phyloP scores from a whole-genome alignment of 2,113 vertebrate species.

The Eonycteris spelaea region DNA sequence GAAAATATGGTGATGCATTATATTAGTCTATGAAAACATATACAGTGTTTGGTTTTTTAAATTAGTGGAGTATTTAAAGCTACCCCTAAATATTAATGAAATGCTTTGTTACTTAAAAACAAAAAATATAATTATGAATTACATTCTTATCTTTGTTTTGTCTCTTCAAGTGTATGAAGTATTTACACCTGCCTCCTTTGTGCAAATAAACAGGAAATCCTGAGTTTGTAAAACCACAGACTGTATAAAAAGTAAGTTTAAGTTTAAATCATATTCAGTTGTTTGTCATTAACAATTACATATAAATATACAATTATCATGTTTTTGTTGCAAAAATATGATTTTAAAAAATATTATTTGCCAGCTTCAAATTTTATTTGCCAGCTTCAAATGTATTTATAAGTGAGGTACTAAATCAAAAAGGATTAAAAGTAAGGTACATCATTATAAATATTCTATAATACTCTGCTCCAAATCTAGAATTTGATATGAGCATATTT shows the following conservation, averaged over 20 bases:
- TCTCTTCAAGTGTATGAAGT: slow-evolving; percentile 12
- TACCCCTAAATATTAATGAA: background rate
- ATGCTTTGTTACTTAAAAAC: slow-evolving; percentile 9
- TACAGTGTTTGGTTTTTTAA: slow-evolving; percentile 39
- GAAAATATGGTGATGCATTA: background rate
- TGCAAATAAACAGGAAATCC: slow-evolving; percentile 37
- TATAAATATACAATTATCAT: slow-evolving; percentile 19
- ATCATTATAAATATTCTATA: background rate
- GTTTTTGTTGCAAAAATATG: slow-evolving; percentile 14
- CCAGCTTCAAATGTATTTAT: slow-evolving; percentile 44
- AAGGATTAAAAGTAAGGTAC: background rate
- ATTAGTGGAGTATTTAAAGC: slow-evolving; percentile 18
- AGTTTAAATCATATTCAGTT: slow-evolving; percentile 51
- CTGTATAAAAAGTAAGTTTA: slow-evolving; percentile 56
- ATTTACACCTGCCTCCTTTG: slow-evolving; percentile 25
- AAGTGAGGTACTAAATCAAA: background rate
- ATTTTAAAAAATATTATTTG: background rate
- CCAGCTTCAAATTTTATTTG: no score
- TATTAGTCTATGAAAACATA: slow-evolving; percentile 7
- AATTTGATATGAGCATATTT: background rate
- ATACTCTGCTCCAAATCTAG: background rate
- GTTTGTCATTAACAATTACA: slow-evolving; percentile 38
- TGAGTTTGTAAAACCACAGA: background rate
- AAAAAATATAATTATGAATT: background rate
- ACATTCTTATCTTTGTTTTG: background rate